These are phyloP conservation scores for Cylloceria caligata DNA, from an alignment of 2,888 invertebrate species.

Conservation along the genomic window DNA sequence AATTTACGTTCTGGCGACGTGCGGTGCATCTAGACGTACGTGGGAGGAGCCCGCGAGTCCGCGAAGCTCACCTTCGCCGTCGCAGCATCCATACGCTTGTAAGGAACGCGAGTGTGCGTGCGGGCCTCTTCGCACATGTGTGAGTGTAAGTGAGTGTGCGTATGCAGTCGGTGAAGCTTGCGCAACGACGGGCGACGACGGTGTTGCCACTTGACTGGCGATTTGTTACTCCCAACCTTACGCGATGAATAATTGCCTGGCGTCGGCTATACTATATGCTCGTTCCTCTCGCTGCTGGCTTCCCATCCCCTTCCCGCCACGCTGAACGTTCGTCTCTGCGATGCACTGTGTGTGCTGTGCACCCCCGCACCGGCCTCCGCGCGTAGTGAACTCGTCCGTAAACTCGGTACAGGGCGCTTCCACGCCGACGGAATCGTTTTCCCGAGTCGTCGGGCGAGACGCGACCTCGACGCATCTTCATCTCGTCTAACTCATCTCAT, in stretches of 20 bases:
- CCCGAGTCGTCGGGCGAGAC: constrained; percentile 50
- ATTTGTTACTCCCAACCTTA: constrained; percentile 83
- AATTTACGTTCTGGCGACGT: constrained; percentile 82
- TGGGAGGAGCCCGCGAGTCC: constrained; percentile 68
- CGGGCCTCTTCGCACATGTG: constrained; percentile 65
- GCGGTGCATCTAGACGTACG: constrained; percentile 67
- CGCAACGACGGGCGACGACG: constrained; percentile 71
- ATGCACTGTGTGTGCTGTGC: constrained; percentile 7
- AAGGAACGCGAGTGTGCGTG: constrained; percentile 5
- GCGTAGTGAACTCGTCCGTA: constrained; percentile 37
- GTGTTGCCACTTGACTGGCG: constrained; percentile 84
- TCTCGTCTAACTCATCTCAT: constrained; percentile 64
- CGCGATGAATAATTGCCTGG: constrained; percentile 82
- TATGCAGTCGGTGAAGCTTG: constrained; percentile 59
- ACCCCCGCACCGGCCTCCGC: constrained; percentile 43
- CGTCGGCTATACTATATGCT: constrained; percentile 68
- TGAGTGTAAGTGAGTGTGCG: constrained; percentile 66
- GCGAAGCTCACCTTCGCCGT: constrained; percentile 66
- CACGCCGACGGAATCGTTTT: constrained; percentile 69
- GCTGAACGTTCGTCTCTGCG: constrained; percentile 4
- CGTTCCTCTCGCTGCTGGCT: constrained; percentile 31
- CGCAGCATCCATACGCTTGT: constrained; percentile 41
- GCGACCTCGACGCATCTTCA: constrained; percentile 68
- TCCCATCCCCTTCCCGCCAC: background rate
- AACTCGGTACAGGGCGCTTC: constrained; percentile 70